phyloP scores from a whole-genome alignment of 2,797 vertebrate genomes.

The Spinus pinus region DNA sequence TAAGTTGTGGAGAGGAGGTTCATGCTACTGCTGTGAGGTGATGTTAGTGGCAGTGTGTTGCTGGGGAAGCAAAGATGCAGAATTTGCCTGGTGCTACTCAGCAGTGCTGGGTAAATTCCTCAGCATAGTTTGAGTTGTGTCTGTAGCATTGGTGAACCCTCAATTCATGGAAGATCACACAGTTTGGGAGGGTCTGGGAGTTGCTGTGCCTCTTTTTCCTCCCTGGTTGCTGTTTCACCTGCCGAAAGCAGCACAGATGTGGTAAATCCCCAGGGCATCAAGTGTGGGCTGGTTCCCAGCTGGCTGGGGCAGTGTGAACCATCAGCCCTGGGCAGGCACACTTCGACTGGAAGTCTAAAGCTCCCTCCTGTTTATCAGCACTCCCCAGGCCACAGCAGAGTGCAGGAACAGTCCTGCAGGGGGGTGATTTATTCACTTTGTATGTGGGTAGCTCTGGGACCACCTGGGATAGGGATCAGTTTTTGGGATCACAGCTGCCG shows the following conservation, averaged over 20 bases:
- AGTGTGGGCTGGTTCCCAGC: background rate
- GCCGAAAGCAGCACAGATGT: background rate
- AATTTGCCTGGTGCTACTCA: background rate
- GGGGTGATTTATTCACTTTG: background rate
- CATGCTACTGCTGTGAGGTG: background rate
- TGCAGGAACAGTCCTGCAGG: background rate
- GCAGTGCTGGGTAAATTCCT: background rate
- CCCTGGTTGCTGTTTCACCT: background rate
- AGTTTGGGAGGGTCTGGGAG: background rate
- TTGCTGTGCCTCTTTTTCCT: background rate
- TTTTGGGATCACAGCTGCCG: background rate
- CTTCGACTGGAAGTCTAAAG: background rate
- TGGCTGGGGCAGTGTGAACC: background rate
- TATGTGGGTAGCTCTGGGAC: background rate
- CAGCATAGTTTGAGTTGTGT: background rate
- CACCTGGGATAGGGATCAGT: background rate
- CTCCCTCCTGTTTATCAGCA: background rate
- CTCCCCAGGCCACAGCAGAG: background rate
- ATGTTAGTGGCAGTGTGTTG: background rate
- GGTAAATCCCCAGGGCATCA: background rate
- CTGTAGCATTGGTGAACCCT: background rate
- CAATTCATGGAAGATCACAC: background rate
- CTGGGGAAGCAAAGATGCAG: background rate
- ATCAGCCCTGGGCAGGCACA: background rate
- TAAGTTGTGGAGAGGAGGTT: background rate